Evolutionary conservation across 2,113 vertebrate genomes (phyloP).

Genomic region (Microcebus ravelobensis): DNA sequence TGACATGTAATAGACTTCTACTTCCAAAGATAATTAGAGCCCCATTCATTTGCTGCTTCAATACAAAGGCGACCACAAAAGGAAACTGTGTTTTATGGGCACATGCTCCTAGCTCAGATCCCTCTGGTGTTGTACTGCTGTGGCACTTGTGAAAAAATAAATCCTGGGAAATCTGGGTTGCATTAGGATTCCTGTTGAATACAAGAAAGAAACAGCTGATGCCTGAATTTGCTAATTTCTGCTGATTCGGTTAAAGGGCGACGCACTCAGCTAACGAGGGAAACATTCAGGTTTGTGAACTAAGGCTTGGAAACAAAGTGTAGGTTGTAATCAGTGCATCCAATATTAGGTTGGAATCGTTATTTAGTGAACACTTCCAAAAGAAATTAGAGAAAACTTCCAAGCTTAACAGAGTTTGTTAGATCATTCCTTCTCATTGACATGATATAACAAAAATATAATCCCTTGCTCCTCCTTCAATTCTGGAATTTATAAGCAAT

Average conservation of each 20-base stretch:
- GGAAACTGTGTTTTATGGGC: constrained; percentile 75
- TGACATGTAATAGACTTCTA: constrained; percentile 29
- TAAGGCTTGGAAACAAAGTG: constrained; percentile 43
- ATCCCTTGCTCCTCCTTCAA: not conserved
- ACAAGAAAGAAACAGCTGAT: constrained; percentile 77
- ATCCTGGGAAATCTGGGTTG: constrained; percentile 63
- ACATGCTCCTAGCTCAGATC: constrained; percentile 48
- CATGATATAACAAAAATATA: constrained; percentile 8
- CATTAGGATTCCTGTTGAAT: constrained; percentile 67
- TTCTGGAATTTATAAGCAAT: constrained; percentile 19
- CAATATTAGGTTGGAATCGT: constrained; percentile 51
- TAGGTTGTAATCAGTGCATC: constrained; percentile 48
- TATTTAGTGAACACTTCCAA: constrained; percentile 30
- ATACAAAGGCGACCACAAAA: constrained; percentile 51
- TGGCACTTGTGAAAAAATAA: constrained; percentile 74
- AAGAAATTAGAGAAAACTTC: constrained; percentile 48
- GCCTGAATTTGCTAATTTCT: constrained; percentile 79
- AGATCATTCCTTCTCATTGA: not conserved
- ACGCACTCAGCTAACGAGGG: constrained; percentile 24
- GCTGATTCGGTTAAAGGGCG: constrained; percentile 66
- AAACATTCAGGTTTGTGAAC: constrained; percentile 65
- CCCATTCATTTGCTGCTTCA: not conserved
- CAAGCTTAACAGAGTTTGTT: not conserved
- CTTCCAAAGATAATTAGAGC: constrained; percentile 33
- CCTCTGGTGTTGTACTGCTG: constrained; percentile 26